Base-by-base conservation (phyloP, 1,140 invertebrate species). In the Pseudoatta argentina region DNA sequence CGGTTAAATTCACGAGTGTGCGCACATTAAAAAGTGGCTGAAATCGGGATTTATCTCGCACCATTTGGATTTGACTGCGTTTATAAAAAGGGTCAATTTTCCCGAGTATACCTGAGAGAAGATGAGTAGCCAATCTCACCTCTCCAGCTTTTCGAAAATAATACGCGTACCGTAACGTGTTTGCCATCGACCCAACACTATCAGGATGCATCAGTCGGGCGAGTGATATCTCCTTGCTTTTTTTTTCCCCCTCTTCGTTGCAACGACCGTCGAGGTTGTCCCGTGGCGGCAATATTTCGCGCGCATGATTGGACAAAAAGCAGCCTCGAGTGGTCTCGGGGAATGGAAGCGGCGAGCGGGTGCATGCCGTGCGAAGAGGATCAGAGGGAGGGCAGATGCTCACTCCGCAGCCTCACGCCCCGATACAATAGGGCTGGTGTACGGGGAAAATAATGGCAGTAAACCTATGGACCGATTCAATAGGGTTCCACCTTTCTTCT, bases 401-500 rank as follows among this genome's bases (percentile, higher is more conserved):
- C 88, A 87, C 78, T 89, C 85, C 24, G 75, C 88, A 89, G 88
- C 77, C 88, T 90, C 88, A 90, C 88, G 88, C 88, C 88, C 78
- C 72, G 73, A 78, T 77, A 90, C 88, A 90, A 89, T 87, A 85
- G 88, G 78, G 76, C 88, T 73, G 61, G 88, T 77, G 61, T 53
- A 87, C 77, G 88, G 79, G 85, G 88, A 87, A 89, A 89, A 90
- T 90, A 90, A 90, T 87, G 78, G 85, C 72, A 53, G 87, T 89
- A 89, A 89, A 89, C 83, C 87, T 89, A 86, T 77, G 87, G 88
- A 86, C 87, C 76, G 87, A 89, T 79, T 89, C 88, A 89, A 89
- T 89, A 89, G 83, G 85, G 76, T 77, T 87, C 87, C 87, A 76
- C 63, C 85, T 89, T 89, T 18, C 72, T 44, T 72, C 24, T 55